These are phyloP conservation scores for Setophaga kirtlandii DNA, from an alignment of 2,113 vertebrate genomes.

Conservation along the genomic window DNA sequence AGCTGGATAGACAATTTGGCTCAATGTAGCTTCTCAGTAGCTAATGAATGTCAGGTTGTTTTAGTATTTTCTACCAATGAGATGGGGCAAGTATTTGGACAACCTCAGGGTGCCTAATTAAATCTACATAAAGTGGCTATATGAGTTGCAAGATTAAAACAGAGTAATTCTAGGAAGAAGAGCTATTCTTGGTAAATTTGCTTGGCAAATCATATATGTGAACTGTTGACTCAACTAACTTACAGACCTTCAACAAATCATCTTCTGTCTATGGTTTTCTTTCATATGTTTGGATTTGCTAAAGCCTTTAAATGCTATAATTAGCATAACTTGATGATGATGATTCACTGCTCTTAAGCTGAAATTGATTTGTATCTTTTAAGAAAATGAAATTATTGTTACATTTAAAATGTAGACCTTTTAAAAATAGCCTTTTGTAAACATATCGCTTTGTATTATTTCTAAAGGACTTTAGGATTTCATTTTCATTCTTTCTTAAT, in stretches of 20 bases:
- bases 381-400: neutral
- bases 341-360: neutral
- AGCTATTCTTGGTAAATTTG: neutral
- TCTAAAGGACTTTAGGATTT: neutral
- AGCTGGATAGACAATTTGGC: conserved; percentile 17
- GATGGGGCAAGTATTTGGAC: neutral
- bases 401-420: neutral
- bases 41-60: conserved; percentile 9
- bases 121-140: conserved; percentile 1
- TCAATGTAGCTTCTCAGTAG: conserved; percentile 8
- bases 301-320: neutral
- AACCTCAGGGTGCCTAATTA: conserved; percentile 43
- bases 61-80: neutral
- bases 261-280: neutral
- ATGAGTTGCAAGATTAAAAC: neutral
- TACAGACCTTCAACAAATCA: neutral
- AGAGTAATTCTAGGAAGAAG: neutral
- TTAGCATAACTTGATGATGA: neutral
- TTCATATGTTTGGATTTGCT: neutral
- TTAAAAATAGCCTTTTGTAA: neutral
- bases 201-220: neutral
- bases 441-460: neutral
- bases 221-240: neutral
- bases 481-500: neutral
- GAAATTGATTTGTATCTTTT: neutral